Evolutionary conservation across 2,113 vertebrate species (phyloP).

Genomic region (Enhydra lutris): DNA sequence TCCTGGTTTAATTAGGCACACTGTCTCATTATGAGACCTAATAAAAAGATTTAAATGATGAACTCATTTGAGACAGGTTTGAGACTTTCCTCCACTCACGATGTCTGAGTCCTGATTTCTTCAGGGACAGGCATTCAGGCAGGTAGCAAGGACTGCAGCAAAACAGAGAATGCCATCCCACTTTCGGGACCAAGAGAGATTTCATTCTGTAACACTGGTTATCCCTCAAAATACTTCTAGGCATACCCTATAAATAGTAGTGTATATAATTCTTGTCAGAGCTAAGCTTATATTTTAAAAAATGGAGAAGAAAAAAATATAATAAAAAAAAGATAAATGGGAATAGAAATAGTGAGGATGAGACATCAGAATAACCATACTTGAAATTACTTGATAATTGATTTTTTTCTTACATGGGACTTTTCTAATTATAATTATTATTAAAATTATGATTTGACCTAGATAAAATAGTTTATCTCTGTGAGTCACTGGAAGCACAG

Average conservation of each 20-base stretch:
- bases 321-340: neutral
- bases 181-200: neutral
- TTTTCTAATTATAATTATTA: slow-evolving; percentile 19
- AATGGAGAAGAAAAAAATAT: neutral
- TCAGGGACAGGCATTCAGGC: neutral
- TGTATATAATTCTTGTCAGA: neutral
- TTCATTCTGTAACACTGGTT: neutral
- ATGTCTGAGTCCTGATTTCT: neutral
- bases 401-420: neutral
- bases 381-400: slow-evolving; percentile 38
- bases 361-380: neutral
- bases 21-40: neutral
- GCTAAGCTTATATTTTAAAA: neutral
- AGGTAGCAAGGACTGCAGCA: neutral
- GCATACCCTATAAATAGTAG: neutral
- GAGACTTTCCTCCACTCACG: neutral
- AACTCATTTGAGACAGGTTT: neutral
- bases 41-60: neutral
- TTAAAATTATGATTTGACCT: neutral
- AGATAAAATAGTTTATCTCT: neutral
- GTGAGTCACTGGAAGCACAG: neutral
- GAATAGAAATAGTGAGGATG: neutral
- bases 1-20: neutral
- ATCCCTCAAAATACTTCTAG: neutral
- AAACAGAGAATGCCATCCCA: neutral